Percentiles rank a stretch among this genome's conserved stretches.
These are phyloP conservation scores for Theodoxus fluviatilis DNA, from an alignment of 2,888 invertebrate species.

Conservation along the genomic window DNA sequence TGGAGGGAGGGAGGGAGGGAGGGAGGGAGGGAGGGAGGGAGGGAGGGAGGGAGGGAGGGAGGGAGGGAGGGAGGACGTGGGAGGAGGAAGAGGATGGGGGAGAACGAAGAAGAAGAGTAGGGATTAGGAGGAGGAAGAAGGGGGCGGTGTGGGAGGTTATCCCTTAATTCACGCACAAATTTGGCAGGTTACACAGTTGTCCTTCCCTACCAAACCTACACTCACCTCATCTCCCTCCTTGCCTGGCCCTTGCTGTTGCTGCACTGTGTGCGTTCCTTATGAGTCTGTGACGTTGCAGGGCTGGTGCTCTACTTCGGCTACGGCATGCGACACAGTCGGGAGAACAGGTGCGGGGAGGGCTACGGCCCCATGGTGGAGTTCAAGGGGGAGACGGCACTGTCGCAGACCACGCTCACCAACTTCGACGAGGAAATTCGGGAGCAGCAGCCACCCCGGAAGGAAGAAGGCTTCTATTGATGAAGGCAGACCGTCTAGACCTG, in stretches of 20 bases:
- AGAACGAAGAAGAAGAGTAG: too few relatives aligned
- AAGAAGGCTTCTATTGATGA: slow-evolving; percentile 31
- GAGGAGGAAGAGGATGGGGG: too few relatives aligned
- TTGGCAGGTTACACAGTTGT: too few relatives aligned
- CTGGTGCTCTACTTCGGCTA: slow-evolving; percentile 60
- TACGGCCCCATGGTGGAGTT: slow-evolving; percentile 54
- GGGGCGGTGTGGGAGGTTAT: too few relatives aligned
- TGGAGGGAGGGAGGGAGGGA: too few relatives aligned
- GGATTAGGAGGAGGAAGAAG: too few relatives aligned
- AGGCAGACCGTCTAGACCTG: background rate
- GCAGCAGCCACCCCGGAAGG: slow-evolving; percentile 40
- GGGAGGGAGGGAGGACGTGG: too few relatives aligned
- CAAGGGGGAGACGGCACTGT: slow-evolving; percentile 46
- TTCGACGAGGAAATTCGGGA: slow-evolving; percentile 44
- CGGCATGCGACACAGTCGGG: slow-evolving; percentile 59
- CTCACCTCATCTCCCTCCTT: background rate
- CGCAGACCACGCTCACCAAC: slow-evolving; percentile 36
- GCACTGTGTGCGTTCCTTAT: background rate
- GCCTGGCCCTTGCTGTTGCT: background rate
- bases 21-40: too few relatives aligned
- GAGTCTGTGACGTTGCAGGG: slow-evolving; percentile 42
- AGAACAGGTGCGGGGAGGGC: slow-evolving; percentile 39
- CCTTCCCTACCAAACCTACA: background rate
- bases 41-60: too few relatives aligned
- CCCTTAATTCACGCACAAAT: too few relatives aligned